phyloP scores from a whole-genome alignment of 2,797 vertebrate species.

The Ispidina picta region DNA sequence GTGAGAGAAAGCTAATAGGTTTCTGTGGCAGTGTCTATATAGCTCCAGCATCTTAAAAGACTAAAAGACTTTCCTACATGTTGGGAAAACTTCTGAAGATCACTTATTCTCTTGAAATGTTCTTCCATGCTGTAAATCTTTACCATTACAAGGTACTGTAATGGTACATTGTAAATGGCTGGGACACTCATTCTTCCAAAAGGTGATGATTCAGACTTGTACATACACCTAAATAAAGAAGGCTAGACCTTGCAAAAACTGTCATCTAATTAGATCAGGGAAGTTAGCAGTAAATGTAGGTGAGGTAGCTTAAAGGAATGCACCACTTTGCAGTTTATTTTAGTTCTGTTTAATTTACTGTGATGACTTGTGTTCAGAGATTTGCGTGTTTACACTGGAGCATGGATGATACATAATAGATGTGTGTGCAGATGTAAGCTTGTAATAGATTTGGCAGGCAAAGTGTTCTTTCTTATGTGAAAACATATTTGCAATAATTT shows the following conservation, averaged over 20 bases:
- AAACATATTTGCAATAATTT: constrained; percentile 24
- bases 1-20: neutral
- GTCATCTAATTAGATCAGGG: neutral
- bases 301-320: neutral
- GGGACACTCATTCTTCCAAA: neutral
- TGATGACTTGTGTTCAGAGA: neutral
- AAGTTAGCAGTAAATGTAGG: neutral
- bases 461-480: neutral
- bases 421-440: neutral
- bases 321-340: neutral
- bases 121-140: neutral
- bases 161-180: neutral
- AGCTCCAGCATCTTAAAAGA: neutral
- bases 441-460: neutral
- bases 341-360: neutral
- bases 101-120: neutral
- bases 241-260: neutral
- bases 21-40: neutral
- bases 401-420: neutral
- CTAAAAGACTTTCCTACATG: neutral
- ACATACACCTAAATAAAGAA: neutral
- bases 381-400: constrained; percentile 28
- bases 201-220: neutral
- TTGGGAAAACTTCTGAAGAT: neutral
- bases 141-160: neutral